Base-by-base conservation (phyloP, 2,888 invertebrate species). In the Trissonchulus latispiculum region DNA sequence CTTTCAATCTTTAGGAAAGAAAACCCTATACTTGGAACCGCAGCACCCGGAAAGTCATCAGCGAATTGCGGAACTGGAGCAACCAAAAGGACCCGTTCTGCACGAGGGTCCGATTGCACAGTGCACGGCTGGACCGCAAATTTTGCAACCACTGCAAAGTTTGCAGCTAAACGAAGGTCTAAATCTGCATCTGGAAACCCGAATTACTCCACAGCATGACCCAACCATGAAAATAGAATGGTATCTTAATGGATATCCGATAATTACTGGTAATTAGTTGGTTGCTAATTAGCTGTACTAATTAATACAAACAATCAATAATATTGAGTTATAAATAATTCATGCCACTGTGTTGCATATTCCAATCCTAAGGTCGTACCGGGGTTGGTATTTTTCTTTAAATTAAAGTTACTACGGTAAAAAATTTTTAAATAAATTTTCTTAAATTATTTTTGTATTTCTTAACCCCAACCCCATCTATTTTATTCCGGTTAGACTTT, bases 141-240 rank as follows among this genome's bases (percentile, higher is more conserved):
- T 82, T 75, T 69, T 80, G 35, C 79, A 79, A 69, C 77, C 80
- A 59, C 76, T 82, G 29, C 75, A 77, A 36, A 79, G 81, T 72
- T 71, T 79, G 59, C 74, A 77, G 48, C 76, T 81, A 69, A 76
- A 78, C 48, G 81, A 81, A 74, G 78, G 77, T 71, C 77, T 78
- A 23, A 78, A 81, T 70, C 76, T 81, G 69, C 78, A 79, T 75
- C 76, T 81, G 61, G 80, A 81, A 32, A 37, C 73, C 48, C 72
- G 78, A 75, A 73, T 99, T 37, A 92, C 93, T 0, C 97, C 99
- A 0, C 92, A 96, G 32, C 95, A 96, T 80, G 99, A 99, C 84
- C 95, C 97, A 1, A 95, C 94, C 0, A 96, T 99, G 96, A 90
- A 90, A 78, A 94, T 99, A 15, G 96, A 97, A 86, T 99, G 97